Base-by-base conservation (phyloP, 1,140 invertebrate species). In the Nixonia krombeini region DNA sequence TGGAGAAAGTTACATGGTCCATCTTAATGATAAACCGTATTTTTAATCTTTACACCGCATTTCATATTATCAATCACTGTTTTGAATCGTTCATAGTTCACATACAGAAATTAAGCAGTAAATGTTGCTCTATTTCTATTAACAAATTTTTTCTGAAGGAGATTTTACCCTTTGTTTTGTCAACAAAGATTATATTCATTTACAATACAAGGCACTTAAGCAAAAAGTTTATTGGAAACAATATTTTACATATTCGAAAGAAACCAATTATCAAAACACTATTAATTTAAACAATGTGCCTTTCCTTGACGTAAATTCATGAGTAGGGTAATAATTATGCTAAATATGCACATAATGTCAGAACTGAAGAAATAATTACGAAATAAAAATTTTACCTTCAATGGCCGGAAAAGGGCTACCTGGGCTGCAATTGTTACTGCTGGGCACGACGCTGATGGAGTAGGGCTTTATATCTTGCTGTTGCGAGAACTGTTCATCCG, bases 371-470 rank as follows among this genome's bases (percentile, higher is more conserved):
- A 38, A 2, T 38, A 13, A n/a, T 33, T 8, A 33, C 12, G 7
- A 21, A 42, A 13, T 38, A 21, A 29, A 21, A 13, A 9, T 1
- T 52, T 78, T 67, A 85, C 84, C 84, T 85, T 85, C 84, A n/a
- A 83, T 83, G 17, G 81, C 78, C 9, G 83, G 83, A 38, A 83
- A 85, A 1, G 83, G 83, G 65, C 83, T 85, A 28, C 75, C 76
- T 6, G 79, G 78, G 38, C 74, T 82, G 64, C 82, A 84, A 58
- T 81, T 83, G 59, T 64, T 70, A 53, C 74, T 75, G 50, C 70
- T 78, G 4, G 78, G 82, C 26, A 85, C 83, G 73, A 83, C 76
- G 70, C 80, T 85, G 49, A 85, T 85, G 1, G 84, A 82, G 68
- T 83, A 85, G 0, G 82, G 83, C 40, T 85, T 85, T 5, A 75